Percentiles rank a stretch among this genome's conserved stretches.
These are phyloP conservation scores for Coendou prehensilis DNA, from an alignment of 2,797 vertebrate genomes.

Conservation along the genomic window DNA sequence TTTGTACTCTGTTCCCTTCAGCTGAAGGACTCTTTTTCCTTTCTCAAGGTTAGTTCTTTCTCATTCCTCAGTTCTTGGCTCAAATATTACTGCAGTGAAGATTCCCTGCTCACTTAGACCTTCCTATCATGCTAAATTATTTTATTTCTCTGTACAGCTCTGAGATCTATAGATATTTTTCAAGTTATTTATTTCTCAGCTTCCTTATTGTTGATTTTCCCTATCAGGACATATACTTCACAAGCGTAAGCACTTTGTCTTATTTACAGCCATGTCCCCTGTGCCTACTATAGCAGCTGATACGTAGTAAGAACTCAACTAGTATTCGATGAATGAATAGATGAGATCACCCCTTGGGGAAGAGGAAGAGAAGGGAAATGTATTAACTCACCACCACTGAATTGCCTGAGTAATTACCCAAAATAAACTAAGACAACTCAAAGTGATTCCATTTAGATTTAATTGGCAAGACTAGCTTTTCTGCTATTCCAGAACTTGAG, in stretches of 20 bases:
- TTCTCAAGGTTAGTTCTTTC: not conserved
- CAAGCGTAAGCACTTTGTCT: not conserved
- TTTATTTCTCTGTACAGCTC: not conserved
- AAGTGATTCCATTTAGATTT: not conserved
- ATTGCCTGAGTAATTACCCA: not conserved
- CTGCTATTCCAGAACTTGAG: not conserved
- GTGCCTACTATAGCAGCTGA: not conserved
- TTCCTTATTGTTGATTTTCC: not conserved
- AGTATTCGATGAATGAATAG: not conserved
- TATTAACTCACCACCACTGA: not conserved
- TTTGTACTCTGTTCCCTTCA: not conserved
- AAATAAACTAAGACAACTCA: slow-evolving; percentile 20
- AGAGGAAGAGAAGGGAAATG: not conserved
- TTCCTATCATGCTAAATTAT: not conserved
- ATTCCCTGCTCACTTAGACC: not conserved
- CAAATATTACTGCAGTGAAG: not conserved
- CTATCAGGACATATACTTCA: not conserved
- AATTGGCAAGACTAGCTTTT: not conserved
- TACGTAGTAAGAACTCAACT: not conserved
- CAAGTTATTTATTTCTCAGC: not conserved
- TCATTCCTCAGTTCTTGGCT: not conserved
- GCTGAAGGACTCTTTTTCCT: not conserved
- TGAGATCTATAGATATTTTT: not conserved
- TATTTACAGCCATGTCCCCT: not conserved
- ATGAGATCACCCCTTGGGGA: not conserved